Percentiles rank a stretch among this genome's conserved stretches.
Evolutionary conservation across 2,888 invertebrate species (phyloP).

Genomic region (Eupsilia transversa): DNA sequence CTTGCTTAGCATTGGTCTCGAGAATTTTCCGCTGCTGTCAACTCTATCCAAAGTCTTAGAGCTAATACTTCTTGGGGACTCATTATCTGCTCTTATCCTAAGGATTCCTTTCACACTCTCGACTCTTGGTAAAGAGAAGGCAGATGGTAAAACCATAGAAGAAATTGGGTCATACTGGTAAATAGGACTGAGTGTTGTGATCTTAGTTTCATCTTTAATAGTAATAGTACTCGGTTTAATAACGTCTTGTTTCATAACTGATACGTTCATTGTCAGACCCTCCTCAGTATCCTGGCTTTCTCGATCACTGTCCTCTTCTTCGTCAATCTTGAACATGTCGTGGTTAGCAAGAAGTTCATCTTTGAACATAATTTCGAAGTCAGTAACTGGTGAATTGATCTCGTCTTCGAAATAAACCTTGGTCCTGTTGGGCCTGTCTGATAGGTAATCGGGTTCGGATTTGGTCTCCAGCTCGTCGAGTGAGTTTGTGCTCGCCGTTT

Average conservation of each 20-base stretch:
- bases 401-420: constrained; percentile 89
- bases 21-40: constrained; percentile 78
- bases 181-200: constrained; percentile 82
- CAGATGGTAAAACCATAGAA: constrained; percentile 79
- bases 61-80: constrained; percentile 82
- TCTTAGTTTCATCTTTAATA: constrained; percentile 86
- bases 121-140: constrained; percentile 81
- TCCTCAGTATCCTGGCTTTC: constrained; percentile 84
- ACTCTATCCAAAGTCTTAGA: constrained; percentile 81
- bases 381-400: constrained; percentile 87
- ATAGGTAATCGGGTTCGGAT: constrained; percentile 85
- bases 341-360: constrained; percentile 84
- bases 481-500: constrained; percentile 76
- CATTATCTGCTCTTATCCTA: constrained; percentile 74
- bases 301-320: constrained; percentile 86
- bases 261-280: constrained; percentile 85
- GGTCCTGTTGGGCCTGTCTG: constrained; percentile 85
- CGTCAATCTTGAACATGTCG: constrained; percentile 88
- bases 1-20: constrained; percentile 79
- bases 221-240: constrained; percentile 87
- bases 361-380: constrained; percentile 90
- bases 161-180: constrained; percentile 86
- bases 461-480: constrained; percentile 86
- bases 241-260: constrained; percentile 84
- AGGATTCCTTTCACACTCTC: constrained; percentile 87